Conservation (phyloP, 35 echinoderm and acorn worm species). For the Diadema setosum region DNA sequence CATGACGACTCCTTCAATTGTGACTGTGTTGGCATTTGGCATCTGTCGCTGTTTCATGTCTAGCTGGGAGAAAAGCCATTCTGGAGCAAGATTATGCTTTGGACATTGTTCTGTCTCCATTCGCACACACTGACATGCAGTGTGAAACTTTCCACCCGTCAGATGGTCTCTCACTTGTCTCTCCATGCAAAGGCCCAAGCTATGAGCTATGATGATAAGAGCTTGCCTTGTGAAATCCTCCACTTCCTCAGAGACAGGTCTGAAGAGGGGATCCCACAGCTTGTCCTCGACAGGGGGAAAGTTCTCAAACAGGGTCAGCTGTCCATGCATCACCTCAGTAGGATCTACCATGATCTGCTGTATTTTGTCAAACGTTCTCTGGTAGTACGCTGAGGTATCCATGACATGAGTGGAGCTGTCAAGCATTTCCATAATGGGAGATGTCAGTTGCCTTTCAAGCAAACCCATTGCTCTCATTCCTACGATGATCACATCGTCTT, state of each 20-base stretch:
- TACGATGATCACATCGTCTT: slow-evolving; percentile 17
- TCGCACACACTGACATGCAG: no score
- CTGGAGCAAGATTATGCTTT: slow-evolving; percentile 43
- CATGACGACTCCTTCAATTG: slow-evolving; percentile 44
- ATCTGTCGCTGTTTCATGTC: slow-evolving; percentile 53
- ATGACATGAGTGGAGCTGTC: slow-evolving; percentile 13
- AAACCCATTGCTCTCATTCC: slow-evolving; percentile 47
- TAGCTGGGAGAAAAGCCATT: slow-evolving; percentile 45
- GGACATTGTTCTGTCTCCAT: slow-evolving; percentile 34
- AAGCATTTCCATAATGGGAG: slow-evolving; percentile 50
- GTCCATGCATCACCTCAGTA: slow-evolving; percentile 21
- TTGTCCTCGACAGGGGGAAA: slow-evolving; percentile 27
- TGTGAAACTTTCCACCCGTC: slow-evolving; percentile 43
- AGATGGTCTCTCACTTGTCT: slow-evolving; percentile 47
- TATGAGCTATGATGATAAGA: slow-evolving; percentile 42
- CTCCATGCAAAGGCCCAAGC: slow-evolving; percentile 42
- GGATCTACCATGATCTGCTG: slow-evolving; percentile 25
- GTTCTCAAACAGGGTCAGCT: slow-evolving; percentile 7
- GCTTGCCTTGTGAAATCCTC: slow-evolving; percentile 46
- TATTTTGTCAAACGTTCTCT: neutral
- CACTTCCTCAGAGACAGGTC: slow-evolving; percentile 13
- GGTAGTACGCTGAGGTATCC: slow-evolving; percentile 17
- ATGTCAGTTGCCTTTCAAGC: slow-evolving; percentile 36
- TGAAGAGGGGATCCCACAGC: slow-evolving; percentile 26
- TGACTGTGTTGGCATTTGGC: slow-evolving; percentile 62